phyloP scores from a whole-genome alignment of 2,113 vertebrate species.

The Oenanthe melanoleuca region DNA sequence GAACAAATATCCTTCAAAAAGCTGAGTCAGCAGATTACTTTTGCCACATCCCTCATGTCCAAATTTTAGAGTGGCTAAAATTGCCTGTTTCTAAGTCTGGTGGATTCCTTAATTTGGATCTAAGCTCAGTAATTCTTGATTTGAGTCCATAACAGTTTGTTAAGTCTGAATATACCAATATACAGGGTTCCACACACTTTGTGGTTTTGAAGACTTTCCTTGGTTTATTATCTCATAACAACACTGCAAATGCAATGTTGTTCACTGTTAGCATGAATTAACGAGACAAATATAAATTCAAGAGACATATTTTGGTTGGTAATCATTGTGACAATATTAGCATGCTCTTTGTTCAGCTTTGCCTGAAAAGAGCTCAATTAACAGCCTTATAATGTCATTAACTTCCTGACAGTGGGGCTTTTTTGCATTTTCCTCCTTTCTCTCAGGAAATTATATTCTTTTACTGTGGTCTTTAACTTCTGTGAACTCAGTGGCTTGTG shows the following conservation, averaged over 20 bases:
- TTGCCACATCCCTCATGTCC: accelerated
- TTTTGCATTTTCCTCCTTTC: not conserved
- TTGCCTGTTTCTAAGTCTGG: not conserved
- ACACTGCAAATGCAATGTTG: not conserved
- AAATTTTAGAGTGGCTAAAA: not conserved
- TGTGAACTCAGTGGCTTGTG: not conserved
- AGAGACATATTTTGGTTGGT: not conserved
- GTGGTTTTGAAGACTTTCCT: not conserved
- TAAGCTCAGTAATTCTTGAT: not conserved
- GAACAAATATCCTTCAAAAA: not conserved
- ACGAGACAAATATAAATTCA: not conserved
- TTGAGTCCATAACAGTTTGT: not conserved
- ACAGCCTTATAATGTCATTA: not conserved
- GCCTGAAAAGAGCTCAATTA: not conserved
- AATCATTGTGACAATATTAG: not conserved
- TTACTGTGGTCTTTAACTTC: not conserved
- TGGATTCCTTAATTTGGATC: not conserved
- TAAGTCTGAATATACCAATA: not conserved
- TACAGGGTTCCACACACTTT: not conserved
- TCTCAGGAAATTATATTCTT: not conserved
- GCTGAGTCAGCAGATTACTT: not conserved
- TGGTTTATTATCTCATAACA: not conserved
- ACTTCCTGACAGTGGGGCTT: not conserved
- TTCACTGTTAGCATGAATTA: not conserved
- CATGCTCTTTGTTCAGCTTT: not conserved